A percentile compares a stretch with the other conserved stretches of the same genome.
phyloP scores from a whole-genome alignment of 2,113 vertebrate genomes.

The Semicossyphus pulcher region DNA sequence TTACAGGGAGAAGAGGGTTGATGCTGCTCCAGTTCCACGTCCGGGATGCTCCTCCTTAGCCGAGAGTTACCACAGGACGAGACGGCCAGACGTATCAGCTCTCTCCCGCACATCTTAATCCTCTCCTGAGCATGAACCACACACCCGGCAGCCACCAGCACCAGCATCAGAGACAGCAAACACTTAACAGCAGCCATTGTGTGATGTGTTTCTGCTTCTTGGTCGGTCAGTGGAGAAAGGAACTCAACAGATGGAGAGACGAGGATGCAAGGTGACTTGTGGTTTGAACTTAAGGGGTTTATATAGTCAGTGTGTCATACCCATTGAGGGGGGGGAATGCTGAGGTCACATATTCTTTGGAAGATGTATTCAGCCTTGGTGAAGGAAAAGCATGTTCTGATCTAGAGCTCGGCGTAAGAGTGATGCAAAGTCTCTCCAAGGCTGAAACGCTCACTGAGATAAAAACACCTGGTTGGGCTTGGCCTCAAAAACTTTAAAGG shows the following conservation, averaged over 20 bases:
- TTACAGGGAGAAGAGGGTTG: slow-evolving; percentile 51
- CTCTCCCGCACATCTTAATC: slow-evolving; percentile 81
- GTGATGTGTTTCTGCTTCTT: neutral
- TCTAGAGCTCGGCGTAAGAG: slow-evolving; percentile 47
- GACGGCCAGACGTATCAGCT: slow-evolving; percentile 80
- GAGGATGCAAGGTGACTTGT: neutral
- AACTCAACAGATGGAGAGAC: neutral
- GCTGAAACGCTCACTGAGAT: slow-evolving; percentile 65
- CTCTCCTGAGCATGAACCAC: slow-evolving; percentile 66
- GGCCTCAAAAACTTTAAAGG: neutral
- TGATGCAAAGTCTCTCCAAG: slow-evolving; percentile 64
- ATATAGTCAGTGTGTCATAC: slow-evolving; percentile 59
- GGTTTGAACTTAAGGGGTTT: slow-evolving; percentile 52
- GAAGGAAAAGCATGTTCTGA: slow-evolving; percentile 80
- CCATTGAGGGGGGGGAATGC: neutral
- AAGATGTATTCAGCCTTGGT: slow-evolving; percentile 72
- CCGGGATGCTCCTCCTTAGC: slow-evolving; percentile 62
- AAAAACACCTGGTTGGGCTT: slow-evolving; percentile 50
- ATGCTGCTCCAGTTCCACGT: slow-evolving; percentile 24
- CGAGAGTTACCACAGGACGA: slow-evolving; percentile 79
- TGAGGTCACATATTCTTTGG: slow-evolving; percentile 29
- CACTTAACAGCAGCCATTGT: slow-evolving; percentile 64
- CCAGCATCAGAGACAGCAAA: slow-evolving; percentile 58
- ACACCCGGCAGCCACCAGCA: slow-evolving; percentile 52
- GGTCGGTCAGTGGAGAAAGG: neutral